phyloP scores from a whole-genome alignment of 2,888 invertebrate genomes.

The Heteromurus nitidus region DNA sequence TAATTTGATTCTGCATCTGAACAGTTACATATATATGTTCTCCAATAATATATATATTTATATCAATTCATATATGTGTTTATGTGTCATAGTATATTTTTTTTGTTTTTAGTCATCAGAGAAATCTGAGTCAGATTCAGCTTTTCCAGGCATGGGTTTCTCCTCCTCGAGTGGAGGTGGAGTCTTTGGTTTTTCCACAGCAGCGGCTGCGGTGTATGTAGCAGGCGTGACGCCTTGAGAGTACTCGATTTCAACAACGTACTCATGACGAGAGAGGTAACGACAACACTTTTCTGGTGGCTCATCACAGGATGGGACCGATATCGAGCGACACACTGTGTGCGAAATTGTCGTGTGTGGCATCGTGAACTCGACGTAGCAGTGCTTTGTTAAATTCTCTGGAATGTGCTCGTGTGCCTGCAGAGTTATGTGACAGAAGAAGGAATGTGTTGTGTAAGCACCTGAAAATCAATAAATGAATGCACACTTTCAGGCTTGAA shows the following conservation, averaged over 20 bases:
- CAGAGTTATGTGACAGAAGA: slow-evolving; percentile 94
- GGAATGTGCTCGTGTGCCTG: slow-evolving; percentile 99
- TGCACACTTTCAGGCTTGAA: neutral
- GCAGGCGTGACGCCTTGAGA: slow-evolving; percentile 70
- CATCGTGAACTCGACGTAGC: slow-evolving; percentile 98
- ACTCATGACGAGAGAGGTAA: slow-evolving; percentile 79
- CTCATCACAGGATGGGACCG: slow-evolving; percentile 85
- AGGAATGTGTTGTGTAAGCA: slow-evolving; percentile 97
- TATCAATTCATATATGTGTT: too few species aligned
- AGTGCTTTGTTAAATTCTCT: slow-evolving; percentile 90
- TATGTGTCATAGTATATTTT: too few species aligned
- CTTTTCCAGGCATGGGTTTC: slow-evolving; percentile 60
- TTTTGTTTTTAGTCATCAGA: slow-evolving; percentile 72
- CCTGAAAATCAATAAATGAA: slow-evolving; percentile 79
- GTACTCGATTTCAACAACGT: slow-evolving; percentile 90
- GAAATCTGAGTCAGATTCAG: slow-evolving; percentile 72
- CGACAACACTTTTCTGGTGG: slow-evolving; percentile 89
- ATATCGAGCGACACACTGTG: slow-evolving; percentile 95
- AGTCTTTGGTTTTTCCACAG: slow-evolving; percentile 59
- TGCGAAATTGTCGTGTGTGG: slow-evolving; percentile 96
- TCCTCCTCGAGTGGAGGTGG: slow-evolving; percentile 48
- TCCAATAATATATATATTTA: too few species aligned
- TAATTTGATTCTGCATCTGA: too few species aligned
- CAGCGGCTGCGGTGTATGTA: slow-evolving; percentile 70
- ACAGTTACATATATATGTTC: too few species aligned